phyloP scores from a whole-genome alignment of 2,888 invertebrate genomes.

The Palloptera scutellata region DNA sequence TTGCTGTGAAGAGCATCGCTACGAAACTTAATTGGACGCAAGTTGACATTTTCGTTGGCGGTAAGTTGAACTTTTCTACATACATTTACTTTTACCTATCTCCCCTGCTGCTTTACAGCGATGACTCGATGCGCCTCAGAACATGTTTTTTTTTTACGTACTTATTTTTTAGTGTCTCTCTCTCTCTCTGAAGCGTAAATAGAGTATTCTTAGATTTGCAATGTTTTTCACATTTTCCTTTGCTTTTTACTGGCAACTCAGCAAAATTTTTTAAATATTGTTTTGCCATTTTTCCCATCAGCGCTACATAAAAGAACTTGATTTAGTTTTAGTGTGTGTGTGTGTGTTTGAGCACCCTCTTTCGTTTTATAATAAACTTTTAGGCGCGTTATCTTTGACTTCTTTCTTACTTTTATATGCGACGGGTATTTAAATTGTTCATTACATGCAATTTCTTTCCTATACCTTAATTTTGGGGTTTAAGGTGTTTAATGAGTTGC shows the following conservation, averaged over 20 bases:
- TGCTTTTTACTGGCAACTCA: no score
- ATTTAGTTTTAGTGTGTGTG: neutral
- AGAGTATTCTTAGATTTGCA: no score
- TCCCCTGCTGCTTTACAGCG: neutral
- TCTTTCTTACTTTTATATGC: neutral
- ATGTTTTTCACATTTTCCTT: no score
- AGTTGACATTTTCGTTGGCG: slow-evolving; percentile 63
- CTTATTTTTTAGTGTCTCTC: neutral
- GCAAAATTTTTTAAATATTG: no score
- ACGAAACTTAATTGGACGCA: slow-evolving; percentile 65
- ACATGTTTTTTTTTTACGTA: slow-evolving; percentile 8
- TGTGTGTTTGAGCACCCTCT: neutral
- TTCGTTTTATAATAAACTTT: neutral
- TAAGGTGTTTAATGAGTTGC: no score
- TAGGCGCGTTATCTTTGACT: no score
- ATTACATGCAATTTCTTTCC: no score
- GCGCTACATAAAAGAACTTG: no score
- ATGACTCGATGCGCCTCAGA: slow-evolving; percentile 2
- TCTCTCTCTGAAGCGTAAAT: neutral
- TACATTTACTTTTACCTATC: slow-evolving; percentile 1
- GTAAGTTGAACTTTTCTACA: slow-evolving; percentile 51
- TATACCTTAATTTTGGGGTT: no score
- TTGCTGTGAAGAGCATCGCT: slow-evolving; percentile 63
- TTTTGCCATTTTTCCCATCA: no score
- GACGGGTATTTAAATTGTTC: neutral